phyloP scores from a whole-genome alignment of 2,888 invertebrate genomes.

The Ectropis crepuscularia region DNA sequence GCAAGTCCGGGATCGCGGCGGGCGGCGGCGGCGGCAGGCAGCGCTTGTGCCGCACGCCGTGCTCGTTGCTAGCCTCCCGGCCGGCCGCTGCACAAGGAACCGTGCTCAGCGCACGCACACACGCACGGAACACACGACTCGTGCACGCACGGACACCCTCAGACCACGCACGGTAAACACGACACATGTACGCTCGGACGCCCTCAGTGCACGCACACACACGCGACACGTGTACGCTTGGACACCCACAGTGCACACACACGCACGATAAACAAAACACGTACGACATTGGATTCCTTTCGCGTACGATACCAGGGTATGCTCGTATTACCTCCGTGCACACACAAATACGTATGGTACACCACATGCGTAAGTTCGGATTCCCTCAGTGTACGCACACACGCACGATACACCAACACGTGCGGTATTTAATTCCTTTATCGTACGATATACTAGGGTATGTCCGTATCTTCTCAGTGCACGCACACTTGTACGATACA shows the following conservation, averaged over 20 bases:
- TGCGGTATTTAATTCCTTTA: too few relatives aligned
- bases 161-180: conserved; percentile 10
- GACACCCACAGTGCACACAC: background rate
- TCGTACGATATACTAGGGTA: too few relatives aligned
- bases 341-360: too few relatives aligned
- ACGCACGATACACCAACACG: background rate
- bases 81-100: conserved; percentile 58
- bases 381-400: background rate
- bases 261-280: background rate
- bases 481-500: too few relatives aligned
- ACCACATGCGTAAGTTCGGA: too few relatives aligned
- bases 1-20: conserved; percentile 94
- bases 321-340: too few relatives aligned
- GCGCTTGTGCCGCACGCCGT: conserved; percentile 93
- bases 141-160: background rate
- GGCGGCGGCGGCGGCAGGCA: conserved; percentile 93
- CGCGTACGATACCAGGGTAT: too few relatives aligned
- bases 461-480: too few relatives aligned
- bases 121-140: conserved; percentile 55
- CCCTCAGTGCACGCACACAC: background rate
- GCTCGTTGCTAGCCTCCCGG: conserved; percentile 90
- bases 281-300: too few relatives aligned
- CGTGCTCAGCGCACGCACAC: conserved; percentile 21
- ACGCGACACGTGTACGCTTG: background rate
- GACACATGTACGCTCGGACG: background rate